phyloP scores from a whole-genome alignment of 2,888 invertebrate species.

The Neuroscelio doddi region DNA sequence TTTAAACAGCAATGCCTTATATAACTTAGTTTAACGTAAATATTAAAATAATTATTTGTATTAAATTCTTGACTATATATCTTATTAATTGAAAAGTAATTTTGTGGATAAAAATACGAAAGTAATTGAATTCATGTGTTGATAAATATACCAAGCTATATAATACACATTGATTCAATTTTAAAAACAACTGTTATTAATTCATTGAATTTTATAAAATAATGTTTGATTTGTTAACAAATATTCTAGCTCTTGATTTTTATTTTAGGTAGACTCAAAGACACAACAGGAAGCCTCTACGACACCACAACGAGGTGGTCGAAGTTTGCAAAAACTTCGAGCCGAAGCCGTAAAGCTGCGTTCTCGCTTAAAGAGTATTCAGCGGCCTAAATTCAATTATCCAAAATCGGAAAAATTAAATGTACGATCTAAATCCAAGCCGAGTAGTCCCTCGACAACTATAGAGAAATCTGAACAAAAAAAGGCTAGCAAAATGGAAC shows the following conservation, averaged over 20 bases:
- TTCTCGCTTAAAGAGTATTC: conserved; percentile 78
- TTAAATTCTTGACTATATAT: no score
- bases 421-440: conserved; percentile 23
- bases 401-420: no score
- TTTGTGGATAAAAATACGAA: no score
- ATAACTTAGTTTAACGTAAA: no score
- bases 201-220: neutral
- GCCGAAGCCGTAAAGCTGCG: conserved; percentile 83
- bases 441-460: conserved; percentile 21
- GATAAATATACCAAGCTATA: no score
- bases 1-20: no score
- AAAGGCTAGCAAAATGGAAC: conserved; percentile 72
- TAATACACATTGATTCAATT: no score
- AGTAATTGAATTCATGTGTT: no score
- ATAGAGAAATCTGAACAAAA: conserved; percentile 38
- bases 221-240: no score
- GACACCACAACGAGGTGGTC: conserved; percentile 43
- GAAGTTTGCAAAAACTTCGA: conserved; percentile 74
- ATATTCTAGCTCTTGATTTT: neutral
- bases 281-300: conserved; percentile 75
- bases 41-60: no score
- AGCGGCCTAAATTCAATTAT: conserved; percentile 75
- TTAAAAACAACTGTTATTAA: neutral
- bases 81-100: no score
- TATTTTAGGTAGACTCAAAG: conserved; percentile 76